Percentiles rank a stretch among this genome's conserved stretches.
phyloP scores from a whole-genome alignment of 2,113 vertebrate genomes.

The Anhinga rufa region DNA sequence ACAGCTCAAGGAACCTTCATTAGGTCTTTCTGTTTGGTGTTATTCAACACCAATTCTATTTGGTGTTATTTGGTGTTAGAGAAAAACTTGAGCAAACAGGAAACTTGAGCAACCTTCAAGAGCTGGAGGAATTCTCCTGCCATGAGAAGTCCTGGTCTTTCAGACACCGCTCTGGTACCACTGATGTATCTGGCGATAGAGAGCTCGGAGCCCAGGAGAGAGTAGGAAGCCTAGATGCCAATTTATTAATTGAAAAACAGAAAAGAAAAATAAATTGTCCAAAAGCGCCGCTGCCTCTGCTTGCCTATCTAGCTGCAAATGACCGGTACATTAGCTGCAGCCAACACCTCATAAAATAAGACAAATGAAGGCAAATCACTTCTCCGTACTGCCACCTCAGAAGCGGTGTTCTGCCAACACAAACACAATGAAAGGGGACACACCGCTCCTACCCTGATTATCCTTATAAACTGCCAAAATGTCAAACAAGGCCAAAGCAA shows the following conservation, averaged over 20 bases:
- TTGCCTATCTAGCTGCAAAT: not conserved
- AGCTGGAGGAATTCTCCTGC: not conserved
- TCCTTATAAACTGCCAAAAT: not conserved
- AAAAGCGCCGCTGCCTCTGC: not conserved
- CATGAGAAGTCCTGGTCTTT: not conserved
- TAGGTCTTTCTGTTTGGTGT: not conserved
- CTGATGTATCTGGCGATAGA: not conserved
- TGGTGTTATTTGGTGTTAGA: too few relatives aligned
- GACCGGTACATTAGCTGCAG: not conserved
- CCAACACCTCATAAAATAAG: not conserved
- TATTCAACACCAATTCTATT: accelerated
- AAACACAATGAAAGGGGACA: not conserved
- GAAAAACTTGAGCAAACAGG: not conserved
- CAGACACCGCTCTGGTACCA: not conserved
- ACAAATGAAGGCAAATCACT: not conserved
- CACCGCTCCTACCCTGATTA: not conserved
- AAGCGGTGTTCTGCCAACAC: not conserved
- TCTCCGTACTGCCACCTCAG: not conserved
- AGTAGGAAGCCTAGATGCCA: not conserved
- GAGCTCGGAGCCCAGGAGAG: not conserved
- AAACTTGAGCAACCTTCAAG: too few relatives aligned
- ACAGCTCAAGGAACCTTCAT: not conserved
- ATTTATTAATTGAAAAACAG: not conserved
- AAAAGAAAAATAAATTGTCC: not conserved
- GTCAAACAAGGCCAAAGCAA: not conserved